These are phyloP conservation scores for Pyrochroa serraticornis DNA, from an alignment of 2,888 invertebrate genomes.

Conservation along the genomic window DNA sequence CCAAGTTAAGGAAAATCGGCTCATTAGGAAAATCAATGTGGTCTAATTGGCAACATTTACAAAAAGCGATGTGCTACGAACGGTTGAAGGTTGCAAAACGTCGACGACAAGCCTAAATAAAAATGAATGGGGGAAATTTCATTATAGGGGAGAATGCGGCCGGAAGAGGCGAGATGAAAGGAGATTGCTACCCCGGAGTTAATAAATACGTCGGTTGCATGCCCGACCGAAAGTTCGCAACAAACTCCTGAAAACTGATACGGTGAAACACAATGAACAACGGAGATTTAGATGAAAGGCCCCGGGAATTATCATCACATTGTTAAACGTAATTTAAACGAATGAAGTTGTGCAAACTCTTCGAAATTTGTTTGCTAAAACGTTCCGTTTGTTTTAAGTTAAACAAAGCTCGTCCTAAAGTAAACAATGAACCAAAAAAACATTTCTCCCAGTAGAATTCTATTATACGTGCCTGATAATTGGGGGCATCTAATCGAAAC, in stretches of 20 bases:
- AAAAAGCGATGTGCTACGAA: background rate
- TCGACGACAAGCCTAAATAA: background rate
- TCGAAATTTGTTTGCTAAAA: conserved; percentile 19
- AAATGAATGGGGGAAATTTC: background rate
- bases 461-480: conserved; percentile 13
- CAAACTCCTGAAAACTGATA: conserved; percentile 21
- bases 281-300: conserved; percentile 8
- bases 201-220: conserved; percentile 25
- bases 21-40: background rate
- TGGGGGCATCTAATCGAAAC: conserved; percentile 8
- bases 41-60: background rate
- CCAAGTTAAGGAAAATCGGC: background rate
- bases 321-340: conserved; percentile 20
- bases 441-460: background rate
- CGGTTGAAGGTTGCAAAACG: background rate
- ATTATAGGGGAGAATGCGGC: conserved; percentile 8
- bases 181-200: conserved; percentile 18
- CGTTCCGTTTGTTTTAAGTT: conserved; percentile 19
- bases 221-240: conserved; percentile 19
- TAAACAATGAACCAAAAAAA: conserved; percentile 10
- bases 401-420: conserved; percentile 19
- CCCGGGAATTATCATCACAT: conserved; percentile 16
- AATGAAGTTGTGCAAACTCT: conserved; percentile 20
- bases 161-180: conserved; percentile 1
- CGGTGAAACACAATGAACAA: conserved; percentile 18